phyloP scores from a whole-genome alignment of 2,797 vertebrate species.

The Malurus splendens region DNA sequence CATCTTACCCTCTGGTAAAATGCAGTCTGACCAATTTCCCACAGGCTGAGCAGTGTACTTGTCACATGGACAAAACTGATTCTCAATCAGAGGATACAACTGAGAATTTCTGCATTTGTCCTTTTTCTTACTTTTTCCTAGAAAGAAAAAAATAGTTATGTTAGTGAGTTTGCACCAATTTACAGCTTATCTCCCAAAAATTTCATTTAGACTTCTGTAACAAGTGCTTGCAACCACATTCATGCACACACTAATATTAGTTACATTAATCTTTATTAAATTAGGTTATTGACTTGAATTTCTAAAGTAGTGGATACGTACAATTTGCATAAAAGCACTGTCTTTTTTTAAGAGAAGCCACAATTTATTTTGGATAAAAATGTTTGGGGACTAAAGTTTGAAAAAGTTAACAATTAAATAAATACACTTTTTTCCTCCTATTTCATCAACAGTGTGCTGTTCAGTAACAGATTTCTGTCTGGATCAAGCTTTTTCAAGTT shows the following conservation, averaged over 20 bases:
- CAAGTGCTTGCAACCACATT: background rate
- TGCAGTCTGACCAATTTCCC: slow-evolving; percentile 97
- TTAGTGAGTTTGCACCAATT: background rate
- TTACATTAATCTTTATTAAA: background rate
- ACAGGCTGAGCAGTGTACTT: slow-evolving; percentile 95
- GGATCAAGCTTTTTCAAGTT: background rate
- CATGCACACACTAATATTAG: background rate
- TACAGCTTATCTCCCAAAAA: background rate
- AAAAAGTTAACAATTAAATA: background rate
- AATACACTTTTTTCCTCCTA: background rate
- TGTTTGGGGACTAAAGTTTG: background rate
- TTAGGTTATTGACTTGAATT: background rate
- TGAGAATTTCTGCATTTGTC: slow-evolving; percentile 96
- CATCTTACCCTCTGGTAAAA: slow-evolving; percentile 84
- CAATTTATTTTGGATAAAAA: background rate
- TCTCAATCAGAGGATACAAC: slow-evolving; percentile 90
- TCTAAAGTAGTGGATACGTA: background rate
- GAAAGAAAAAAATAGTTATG: slow-evolving; percentile 1
- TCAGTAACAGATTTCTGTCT: background rate
- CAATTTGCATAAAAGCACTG: background rate
- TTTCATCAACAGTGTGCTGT: background rate
- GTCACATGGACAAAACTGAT: slow-evolving; percentile 95
- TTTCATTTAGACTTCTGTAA: background rate
- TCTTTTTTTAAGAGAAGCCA: background rate
- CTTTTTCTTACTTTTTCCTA: slow-evolving; percentile 96